Evolutionary conservation across 2,888 invertebrate species (phyloP).

Genomic region (Drosophila tripunctata): DNA sequence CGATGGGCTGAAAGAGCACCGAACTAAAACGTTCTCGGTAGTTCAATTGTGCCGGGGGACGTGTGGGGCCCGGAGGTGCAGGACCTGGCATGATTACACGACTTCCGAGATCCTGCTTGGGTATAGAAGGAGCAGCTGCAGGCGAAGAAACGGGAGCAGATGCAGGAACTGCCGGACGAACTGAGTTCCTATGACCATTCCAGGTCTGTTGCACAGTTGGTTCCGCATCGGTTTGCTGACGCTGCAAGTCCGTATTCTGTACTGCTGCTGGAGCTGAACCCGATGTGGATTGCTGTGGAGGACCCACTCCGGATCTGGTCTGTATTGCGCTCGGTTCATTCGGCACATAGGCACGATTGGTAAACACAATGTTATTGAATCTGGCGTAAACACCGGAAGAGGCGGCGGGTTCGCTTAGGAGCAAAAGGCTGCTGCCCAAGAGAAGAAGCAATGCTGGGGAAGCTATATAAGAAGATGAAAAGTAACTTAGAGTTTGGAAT

Average conservation of each 20-base stretch:
- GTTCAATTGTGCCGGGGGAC: slow-evolving; percentile 40
- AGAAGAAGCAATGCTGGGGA: slow-evolving; percentile 23
- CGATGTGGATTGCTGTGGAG: not conserved
- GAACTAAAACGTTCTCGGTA: slow-evolving; percentile 64
- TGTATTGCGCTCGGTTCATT: not conserved
- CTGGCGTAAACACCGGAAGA: not conserved
- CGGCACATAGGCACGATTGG: not conserved
- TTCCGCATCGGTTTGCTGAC: not conserved
- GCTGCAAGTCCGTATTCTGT: slow-evolving; percentile 12
- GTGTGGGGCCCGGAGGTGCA: slow-evolving; percentile 19
- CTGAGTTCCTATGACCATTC: not conserved
- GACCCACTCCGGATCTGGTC: slow-evolving; percentile 1
- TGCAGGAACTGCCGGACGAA: not conserved
- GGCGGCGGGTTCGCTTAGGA: slow-evolving; percentile 8
- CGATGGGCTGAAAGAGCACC: slow-evolving; percentile 60
- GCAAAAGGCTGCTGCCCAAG: slow-evolving; percentile 26
- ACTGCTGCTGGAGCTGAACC: not conserved
- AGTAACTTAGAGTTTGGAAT: slow-evolving; percentile 15
- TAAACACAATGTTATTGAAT: not conserved
- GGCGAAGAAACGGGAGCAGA: not conserved
- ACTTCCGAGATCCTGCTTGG: not conserved
- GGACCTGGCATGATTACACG: not conserved
- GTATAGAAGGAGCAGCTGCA: not conserved
- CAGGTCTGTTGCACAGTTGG: slow-evolving; percentile 10
- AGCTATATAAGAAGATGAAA: slow-evolving; percentile 11